A percentile compares a stretch with the other conserved stretches of the same genome.
These are phyloP conservation scores for Tamias sibiricus DNA, from an alignment of 2,113 vertebrate species.

Conservation along the genomic window DNA sequence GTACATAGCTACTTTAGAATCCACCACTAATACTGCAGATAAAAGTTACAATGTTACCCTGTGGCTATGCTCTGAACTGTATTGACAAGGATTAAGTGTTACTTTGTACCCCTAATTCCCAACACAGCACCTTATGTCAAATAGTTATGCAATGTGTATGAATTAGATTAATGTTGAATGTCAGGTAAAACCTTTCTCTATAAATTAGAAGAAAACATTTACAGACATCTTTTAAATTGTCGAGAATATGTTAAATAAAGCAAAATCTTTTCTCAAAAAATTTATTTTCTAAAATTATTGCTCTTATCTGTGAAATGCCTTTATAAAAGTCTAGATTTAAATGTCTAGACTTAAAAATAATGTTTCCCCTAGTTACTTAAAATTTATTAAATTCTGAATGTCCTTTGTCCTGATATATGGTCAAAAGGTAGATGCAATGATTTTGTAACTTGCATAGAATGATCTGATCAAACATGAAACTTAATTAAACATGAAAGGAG, in stretches of 20 bases:
- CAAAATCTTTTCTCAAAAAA: background rate
- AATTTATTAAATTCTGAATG: background rate
- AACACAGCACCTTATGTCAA: background rate
- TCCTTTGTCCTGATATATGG: background rate
- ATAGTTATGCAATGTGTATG: background rate
- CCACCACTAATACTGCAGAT: background rate
- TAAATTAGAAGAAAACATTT: background rate
- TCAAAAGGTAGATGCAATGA: background rate
- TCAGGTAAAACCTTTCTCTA: background rate
- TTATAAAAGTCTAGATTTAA: background rate
- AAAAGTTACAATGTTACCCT: background rate
- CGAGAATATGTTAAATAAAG: background rate
- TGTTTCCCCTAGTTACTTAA: background rate
- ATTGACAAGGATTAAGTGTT: background rate
- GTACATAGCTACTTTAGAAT: background rate
- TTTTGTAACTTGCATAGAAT: background rate
- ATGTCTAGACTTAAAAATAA: background rate
- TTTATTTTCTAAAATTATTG: background rate
- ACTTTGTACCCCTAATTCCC: background rate
- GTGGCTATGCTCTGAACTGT: background rate
- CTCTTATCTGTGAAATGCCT: background rate
- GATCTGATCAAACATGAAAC: background rate
- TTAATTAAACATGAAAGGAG: background rate
- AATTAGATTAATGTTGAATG: background rate
- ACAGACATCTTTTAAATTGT: background rate